Conservation (phyloP, 2,113 vertebrate genomes). For the Pithys albifrons region DNA sequence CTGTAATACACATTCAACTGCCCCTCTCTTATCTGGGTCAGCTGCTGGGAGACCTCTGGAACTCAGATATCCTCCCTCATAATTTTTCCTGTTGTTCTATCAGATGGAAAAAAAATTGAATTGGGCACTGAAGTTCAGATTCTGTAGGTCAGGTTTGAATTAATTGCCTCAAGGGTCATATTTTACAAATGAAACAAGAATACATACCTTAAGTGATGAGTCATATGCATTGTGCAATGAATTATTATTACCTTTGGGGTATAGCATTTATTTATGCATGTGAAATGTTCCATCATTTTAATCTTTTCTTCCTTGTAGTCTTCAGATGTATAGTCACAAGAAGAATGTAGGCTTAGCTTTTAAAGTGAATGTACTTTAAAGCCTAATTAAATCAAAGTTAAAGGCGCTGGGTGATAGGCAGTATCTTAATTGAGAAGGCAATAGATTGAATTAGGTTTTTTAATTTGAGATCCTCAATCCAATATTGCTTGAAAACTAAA, state of each 20-base stretch:
- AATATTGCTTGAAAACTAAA: constrained; percentile 79
- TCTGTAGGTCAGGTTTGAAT: constrained; percentile 66
- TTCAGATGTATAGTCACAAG: neutral
- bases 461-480: constrained; percentile 73
- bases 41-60: constrained; percentile 48
- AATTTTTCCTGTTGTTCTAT: constrained; percentile 38
- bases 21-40: constrained; percentile 32
- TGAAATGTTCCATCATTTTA: constrained; percentile 35
- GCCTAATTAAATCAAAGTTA: constrained; percentile 69
- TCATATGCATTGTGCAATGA: constrained; percentile 43
- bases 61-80: constrained; percentile 12
- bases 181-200: constrained; percentile 54
- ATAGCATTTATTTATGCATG: constrained; percentile 40
- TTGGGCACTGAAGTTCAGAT: constrained; percentile 41
- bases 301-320: constrained; percentile 1
- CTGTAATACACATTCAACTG: constrained; percentile 8
- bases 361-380: constrained; percentile 41
- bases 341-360: constrained; percentile 19
- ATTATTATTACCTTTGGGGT: constrained; percentile 36
- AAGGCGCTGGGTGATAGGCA: constrained; percentile 59
- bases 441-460: constrained; percentile 78
- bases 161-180: constrained; percentile 55
- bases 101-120: constrained; percentile 47
- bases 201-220: constrained; percentile 55
- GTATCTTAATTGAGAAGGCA: constrained; percentile 71